phyloP scores from a whole-genome alignment of 2,888 invertebrate species.

The Nomada ferruginata region DNA sequence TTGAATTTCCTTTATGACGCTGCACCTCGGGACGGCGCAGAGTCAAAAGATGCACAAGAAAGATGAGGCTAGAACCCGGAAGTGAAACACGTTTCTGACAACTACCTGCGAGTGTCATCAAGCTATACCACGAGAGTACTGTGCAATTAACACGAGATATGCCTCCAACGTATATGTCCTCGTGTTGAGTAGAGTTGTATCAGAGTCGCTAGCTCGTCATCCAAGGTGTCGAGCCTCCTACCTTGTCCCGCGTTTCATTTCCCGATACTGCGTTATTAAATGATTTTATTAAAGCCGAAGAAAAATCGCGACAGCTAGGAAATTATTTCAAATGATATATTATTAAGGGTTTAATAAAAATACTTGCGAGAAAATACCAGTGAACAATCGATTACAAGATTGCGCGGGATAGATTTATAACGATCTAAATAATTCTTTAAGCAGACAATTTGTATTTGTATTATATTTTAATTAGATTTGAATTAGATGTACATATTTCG shows the following conservation, averaged over 20 bases:
- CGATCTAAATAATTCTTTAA: too few relatives aligned
- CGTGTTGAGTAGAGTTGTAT: conserved; percentile 39
- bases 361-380: neutral
- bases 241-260: conserved; percentile 20
- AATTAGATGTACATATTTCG: too few relatives aligned
- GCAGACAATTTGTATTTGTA: too few relatives aligned
- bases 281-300: neutral
- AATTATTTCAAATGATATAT: neutral
- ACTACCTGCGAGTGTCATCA: conserved; percentile 60
- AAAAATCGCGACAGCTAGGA: neutral
- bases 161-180: conserved; percentile 32
- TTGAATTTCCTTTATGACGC: conserved; percentile 19
- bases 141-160: conserved; percentile 62
- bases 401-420: neutral
- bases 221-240: conserved; percentile 14
- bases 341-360: neutral
- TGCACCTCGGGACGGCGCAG: conserved; percentile 31
- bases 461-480: too few relatives aligned
- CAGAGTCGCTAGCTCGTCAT: conserved; percentile 18
- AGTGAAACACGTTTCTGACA: conserved; percentile 59
- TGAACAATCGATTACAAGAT: neutral
- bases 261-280: conserved; percentile 6
- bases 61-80: conserved; percentile 50
- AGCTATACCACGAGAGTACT: conserved; percentile 51
- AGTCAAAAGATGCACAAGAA: conserved; percentile 27